phyloP scores from a whole-genome alignment of 2,797 vertebrate genomes.

The Steatocranus sp. region DNA sequence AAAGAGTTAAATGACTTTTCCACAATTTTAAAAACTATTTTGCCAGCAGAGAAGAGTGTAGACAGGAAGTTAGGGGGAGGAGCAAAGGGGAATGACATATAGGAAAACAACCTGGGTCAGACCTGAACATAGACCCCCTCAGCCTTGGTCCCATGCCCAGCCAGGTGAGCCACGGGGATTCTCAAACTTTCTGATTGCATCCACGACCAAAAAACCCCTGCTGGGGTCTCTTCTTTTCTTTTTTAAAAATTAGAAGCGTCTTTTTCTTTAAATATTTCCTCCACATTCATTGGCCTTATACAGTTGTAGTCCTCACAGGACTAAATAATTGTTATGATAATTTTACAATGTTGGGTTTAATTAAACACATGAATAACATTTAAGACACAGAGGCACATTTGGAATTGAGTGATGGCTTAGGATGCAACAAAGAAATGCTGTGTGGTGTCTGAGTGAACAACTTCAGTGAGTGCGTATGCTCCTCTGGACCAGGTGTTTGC shows the following conservation, averaged over 20 bases:
- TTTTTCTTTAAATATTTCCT: neutral
- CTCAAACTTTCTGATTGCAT: neutral
- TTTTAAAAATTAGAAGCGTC: neutral
- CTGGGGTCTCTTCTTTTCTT: neutral
- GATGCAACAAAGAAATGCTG: neutral
- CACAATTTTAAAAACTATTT: neutral
- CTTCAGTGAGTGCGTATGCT: neutral
- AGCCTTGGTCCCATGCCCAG: accelerated
- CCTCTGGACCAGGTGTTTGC: slow-evolving; percentile 48
- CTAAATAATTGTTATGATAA: neutral
- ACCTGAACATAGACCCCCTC: neutral
- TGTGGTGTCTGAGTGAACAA: neutral
- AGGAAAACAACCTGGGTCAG: neutral
- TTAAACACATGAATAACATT: neutral
- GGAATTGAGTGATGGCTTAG: neutral
- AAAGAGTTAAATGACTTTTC: neutral
- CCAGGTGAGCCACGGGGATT: neutral
- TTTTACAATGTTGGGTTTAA: neutral
- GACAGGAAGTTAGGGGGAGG: neutral
- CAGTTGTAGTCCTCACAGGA: neutral
- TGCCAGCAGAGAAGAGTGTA: neutral
- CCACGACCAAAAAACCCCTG: neutral
- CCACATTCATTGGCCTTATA: neutral
- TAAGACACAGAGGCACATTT: neutral
- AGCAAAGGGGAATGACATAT: neutral